Evolutionary conservation across 2,113 vertebrate genomes (phyloP).

Genomic region (Tragelaphus imberbis): DNA sequence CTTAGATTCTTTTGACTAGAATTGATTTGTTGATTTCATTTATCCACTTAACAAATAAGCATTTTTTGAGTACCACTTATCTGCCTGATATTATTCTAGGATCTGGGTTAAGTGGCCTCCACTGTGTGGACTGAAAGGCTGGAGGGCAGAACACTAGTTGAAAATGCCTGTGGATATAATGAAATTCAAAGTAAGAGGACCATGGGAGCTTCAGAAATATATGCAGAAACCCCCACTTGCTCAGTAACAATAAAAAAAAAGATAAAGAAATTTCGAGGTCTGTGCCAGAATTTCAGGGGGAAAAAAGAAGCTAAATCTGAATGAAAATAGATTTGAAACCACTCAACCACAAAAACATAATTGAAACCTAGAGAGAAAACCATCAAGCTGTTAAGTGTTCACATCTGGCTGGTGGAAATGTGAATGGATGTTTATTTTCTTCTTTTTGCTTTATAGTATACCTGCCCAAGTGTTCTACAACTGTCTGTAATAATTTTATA

Average conservation of each 20-base stretch:
- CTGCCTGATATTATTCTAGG: background rate
- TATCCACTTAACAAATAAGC: background rate
- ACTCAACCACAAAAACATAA: background rate
- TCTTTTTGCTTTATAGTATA: background rate
- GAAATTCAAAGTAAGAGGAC: background rate
- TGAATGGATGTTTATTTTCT: background rate
- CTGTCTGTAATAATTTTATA: background rate
- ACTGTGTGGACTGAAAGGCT: background rate
- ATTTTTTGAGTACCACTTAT: background rate
- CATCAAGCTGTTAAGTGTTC: background rate
- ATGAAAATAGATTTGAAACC: background rate
- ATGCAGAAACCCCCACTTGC: background rate
- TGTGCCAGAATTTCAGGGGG: background rate
- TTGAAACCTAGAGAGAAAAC: background rate
- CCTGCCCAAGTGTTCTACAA: background rate
- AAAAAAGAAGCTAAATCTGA: background rate
- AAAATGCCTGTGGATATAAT: background rate
- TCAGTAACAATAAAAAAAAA: background rate
- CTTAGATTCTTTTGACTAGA: background rate
- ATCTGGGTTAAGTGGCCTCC: background rate
- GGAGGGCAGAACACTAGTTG: background rate
- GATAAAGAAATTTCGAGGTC: background rate
- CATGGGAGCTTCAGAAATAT: background rate
- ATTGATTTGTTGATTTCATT: background rate
- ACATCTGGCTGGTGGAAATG: background rate